A percentile compares a stretch with the other conserved stretches of the same genome.
Evolutionary conservation across 2,797 vertebrate genomes (phyloP).

Genomic region (Pseudomugil gertrudae): DNA sequence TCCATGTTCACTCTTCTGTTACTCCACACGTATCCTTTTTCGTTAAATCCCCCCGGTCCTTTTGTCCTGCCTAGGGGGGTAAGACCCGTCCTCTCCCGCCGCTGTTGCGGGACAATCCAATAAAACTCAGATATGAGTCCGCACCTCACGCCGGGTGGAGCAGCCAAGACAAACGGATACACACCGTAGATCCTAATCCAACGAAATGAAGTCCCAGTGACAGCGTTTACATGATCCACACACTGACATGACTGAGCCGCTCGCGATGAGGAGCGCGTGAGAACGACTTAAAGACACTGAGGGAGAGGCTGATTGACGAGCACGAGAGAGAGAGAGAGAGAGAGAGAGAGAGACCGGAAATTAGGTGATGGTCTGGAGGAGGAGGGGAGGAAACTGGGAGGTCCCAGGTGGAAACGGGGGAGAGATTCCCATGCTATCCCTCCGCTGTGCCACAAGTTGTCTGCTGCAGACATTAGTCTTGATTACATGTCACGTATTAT

Average conservation of each 20-base stretch:
- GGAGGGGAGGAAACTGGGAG: constrained; percentile 52
- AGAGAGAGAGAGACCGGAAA: constrained; percentile 64
- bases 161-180: constrained; percentile 24
- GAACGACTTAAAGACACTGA: neutral
- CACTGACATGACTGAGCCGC: constrained; percentile 19
- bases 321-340: constrained; percentile 9
- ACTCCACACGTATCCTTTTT: neutral
- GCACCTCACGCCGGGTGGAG: constrained; percentile 54
- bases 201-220: neutral
- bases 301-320: neutral
- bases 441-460: neutral
- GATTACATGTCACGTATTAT: neutral
- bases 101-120: constrained; percentile 51
- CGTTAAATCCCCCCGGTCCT: constrained; percentile 10
- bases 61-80: constrained; percentile 60
- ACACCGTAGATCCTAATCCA: constrained; percentile 23
- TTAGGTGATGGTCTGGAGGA: constrained; percentile 66
- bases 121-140: constrained; percentile 43
- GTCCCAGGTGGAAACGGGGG: constrained; percentile 57
- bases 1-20: constrained; percentile 39
- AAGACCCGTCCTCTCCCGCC: constrained; percentile 45
- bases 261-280: neutral
- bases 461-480: neutral
- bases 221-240: constrained; percentile 7
- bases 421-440: neutral